Evolutionary conservation across 2,797 vertebrate species (phyloP).

Genomic region (Characodon lateralis): DNA sequence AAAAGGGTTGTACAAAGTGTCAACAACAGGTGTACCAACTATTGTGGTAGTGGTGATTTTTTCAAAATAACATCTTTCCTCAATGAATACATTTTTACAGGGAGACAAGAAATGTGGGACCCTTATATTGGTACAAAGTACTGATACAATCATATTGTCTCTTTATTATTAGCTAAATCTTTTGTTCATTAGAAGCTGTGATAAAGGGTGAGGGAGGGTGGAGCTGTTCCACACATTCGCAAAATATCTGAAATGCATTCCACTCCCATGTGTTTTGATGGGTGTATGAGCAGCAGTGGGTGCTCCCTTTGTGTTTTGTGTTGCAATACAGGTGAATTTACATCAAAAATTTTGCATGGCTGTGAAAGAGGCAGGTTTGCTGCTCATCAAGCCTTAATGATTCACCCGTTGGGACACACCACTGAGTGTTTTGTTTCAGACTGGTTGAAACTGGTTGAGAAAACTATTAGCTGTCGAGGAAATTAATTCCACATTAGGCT

Average conservation of each 20-base stretch:
- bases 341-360: background rate
- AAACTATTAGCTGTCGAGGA: background rate
- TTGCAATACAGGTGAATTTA: background rate
- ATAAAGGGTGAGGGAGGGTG: background rate
- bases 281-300: background rate
- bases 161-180: background rate
- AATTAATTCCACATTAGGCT: slow-evolving; percentile 18
- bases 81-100: background rate
- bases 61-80: background rate
- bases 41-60: background rate
- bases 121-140: background rate
- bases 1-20: background rate
- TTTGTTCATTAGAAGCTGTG: background rate
- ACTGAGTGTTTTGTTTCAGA: slow-evolving; percentile 21
- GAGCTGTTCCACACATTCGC: background rate
- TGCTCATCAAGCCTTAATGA: background rate
- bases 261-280: background rate
- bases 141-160: background rate
- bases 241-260: background rate
- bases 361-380: background rate
- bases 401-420: background rate
- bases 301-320: background rate
- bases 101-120: background rate
- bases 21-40: background rate
- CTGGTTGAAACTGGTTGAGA: slow-evolving; percentile 12